Evolutionary conservation across 2,888 invertebrate species (phyloP), one percentile per base, ranked within the genome.

Genomic region (Calameuta pallipes): DNA sequence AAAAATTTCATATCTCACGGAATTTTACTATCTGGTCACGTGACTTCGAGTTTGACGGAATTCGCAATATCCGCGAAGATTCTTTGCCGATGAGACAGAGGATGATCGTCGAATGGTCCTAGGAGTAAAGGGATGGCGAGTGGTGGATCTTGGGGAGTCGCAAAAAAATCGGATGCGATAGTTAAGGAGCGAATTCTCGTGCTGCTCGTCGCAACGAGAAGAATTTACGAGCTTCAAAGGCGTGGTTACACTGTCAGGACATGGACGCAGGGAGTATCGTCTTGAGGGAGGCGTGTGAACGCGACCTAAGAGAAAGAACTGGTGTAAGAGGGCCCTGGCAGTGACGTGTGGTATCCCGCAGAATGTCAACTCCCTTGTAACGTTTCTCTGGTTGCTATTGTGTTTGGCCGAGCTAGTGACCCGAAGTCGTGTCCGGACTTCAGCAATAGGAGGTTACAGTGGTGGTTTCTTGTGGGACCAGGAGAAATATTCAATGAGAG

Each of bases 401-500:
- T 56, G 31, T 15, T 37, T 1, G 30, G 33, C 30, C 75, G 69
- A 78, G 71, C 71, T 71, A 70, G 71, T 75, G 34, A 80, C 73
- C 75, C 76, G 78, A 74, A 78, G 78, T 71, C 77, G 74, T 75
- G 68, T 56, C 69, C 79, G 68, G 75, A 76, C 73, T 69, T 76
- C 74, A 76, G 78, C 74, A 30, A 30, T 41, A 78, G 70, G 77
- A 77, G 80, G 80, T 78, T 80, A 75, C 76, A 75, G 76, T 78
- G 78, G 78, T 78, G 76, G 76, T 76, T 76, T 74, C 73, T 76
- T 76, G 73, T 69, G 76, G 73, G 74, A 81, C 76, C 75, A 80
- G 76, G 81, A 83, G 85, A 87, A 86, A 82, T 82, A 83, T 83
- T 85, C 87, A 88, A 89, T 87, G 83, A 82, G 82, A 79, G 81